Evolutionary conservation across 2,888 invertebrate species (phyloP).

Genomic region (Fabriciana adippe): DNA sequence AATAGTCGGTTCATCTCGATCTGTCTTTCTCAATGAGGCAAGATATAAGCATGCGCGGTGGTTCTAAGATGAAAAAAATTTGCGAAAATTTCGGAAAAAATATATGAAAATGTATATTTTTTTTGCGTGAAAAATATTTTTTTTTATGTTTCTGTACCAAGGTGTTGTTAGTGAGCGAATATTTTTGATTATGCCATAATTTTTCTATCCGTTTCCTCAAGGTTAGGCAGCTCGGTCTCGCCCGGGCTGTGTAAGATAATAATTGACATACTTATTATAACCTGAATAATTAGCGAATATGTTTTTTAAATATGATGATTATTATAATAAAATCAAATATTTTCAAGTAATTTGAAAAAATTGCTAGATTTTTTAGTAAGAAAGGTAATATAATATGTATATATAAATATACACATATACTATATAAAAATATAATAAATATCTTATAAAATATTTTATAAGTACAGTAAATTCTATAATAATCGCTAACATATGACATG

Average conservation of each 20-base stretch:
- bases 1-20: slow-evolving; percentile 37
- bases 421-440: too few relatives aligned
- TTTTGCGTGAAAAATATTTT: not conserved
- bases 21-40: slow-evolving; percentile 59
- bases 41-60: slow-evolving; percentile 65
- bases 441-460: too few relatives aligned
- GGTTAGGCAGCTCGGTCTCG: slow-evolving; percentile 26
- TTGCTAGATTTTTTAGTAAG: too few relatives aligned
- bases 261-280: not conserved
- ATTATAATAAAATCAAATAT: too few relatives aligned
- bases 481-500: too few relatives aligned
- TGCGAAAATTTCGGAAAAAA: slow-evolving; percentile 4
- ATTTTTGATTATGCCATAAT: not conserved
- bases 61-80: slow-evolving; percentile 40
- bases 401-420: too few relatives aligned
- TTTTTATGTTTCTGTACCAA: not conserved
- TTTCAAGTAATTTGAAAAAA: too few relatives aligned
- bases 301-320: too few relatives aligned
- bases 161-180: not conserved
- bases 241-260: slow-evolving; percentile 16
- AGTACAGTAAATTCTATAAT: too few relatives aligned
- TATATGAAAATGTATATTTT: slow-evolving; percentile 4
- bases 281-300: too few relatives aligned
- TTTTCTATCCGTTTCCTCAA: slow-evolving; percentile 11
- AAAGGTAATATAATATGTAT: too few relatives aligned